Conservation (phyloP, 2,113 vertebrate genomes). For the Carlito syrichta region DNA sequence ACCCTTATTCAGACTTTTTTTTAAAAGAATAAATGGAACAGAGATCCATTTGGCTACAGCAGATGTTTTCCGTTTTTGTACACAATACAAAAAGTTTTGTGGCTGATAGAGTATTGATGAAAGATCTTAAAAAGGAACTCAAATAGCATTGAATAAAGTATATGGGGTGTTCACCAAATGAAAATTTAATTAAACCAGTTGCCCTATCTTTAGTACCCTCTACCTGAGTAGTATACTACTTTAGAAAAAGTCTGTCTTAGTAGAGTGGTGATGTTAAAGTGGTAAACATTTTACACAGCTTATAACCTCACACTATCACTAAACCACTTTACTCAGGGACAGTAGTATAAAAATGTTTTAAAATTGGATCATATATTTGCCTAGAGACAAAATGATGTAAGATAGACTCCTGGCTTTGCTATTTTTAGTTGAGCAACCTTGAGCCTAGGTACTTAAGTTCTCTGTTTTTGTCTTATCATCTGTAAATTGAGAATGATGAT, state of each 20-base stretch:
- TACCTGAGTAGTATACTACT: conserved; percentile 3
- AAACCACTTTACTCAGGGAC: background rate
- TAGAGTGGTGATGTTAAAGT: background rate
- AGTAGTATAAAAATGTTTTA: background rate
- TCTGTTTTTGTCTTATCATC: background rate
- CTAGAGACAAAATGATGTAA: background rate
- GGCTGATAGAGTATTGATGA: background rate
- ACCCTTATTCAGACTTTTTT: background rate
- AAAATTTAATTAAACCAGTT: background rate
- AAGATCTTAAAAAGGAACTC: background rate
- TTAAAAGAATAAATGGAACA: background rate
- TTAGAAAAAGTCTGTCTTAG: background rate
- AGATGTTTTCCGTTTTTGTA: conserved; percentile 7
- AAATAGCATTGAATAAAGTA: background rate
- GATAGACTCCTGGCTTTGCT: background rate
- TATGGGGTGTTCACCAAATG: background rate
- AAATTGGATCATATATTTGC: background rate
- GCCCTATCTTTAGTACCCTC: background rate
- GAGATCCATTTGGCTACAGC: conserved; percentile 25
- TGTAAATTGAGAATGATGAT: background rate
- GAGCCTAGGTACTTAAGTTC: background rate
- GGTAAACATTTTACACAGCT: background rate
- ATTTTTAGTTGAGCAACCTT: background rate
- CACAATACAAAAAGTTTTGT: background rate
- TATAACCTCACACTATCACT: background rate